These are phyloP conservation scores for Leptobrachium leishanense DNA, from an alignment of 2,113 vertebrate species.

Conservation along the genomic window DNA sequence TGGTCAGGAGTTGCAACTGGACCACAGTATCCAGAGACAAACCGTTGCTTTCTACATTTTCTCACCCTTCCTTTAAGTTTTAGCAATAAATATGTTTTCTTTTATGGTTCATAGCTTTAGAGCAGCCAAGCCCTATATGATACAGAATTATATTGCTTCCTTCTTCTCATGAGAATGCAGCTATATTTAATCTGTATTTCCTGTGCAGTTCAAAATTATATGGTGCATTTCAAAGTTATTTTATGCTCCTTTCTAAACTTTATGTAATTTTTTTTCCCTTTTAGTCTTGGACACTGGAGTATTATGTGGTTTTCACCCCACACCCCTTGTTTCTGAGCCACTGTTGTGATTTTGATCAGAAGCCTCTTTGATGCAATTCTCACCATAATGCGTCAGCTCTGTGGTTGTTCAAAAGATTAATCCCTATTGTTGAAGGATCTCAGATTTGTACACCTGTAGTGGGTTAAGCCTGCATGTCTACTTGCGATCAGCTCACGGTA, in stretches of 20 bases:
- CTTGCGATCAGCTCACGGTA: conserved; percentile 1
- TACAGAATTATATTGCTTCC: not conserved
- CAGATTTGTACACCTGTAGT: conserved; percentile 5
- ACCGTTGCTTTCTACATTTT: no score
- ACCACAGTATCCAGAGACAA: no score
- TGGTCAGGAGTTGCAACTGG: no score
- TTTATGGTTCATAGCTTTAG: not conserved
- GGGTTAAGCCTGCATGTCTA: conserved; percentile 4
- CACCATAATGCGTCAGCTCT: not conserved
- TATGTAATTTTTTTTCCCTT: no score
- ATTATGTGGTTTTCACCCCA: no score
- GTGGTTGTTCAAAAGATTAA: conserved; percentile 23
- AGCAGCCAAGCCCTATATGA: not conserved
- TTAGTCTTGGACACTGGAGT: no score
- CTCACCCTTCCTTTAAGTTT: not conserved
- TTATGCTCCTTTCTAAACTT: no score
- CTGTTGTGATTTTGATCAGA: not conserved
- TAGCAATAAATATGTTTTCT: not conserved
- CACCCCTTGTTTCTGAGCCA: not conserved
- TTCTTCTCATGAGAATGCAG: not conserved
- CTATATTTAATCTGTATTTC: not conserved
- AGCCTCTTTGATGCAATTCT: not conserved
- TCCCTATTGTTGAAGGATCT: not conserved
- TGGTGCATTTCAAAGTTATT: no score
- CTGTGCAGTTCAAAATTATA: not conserved